Percentiles rank a stretch among this genome's conserved stretches.
Evolutionary conservation across 2,797 vertebrate genomes (phyloP).

Genomic region (Hephaestus fuliginosus): DNA sequence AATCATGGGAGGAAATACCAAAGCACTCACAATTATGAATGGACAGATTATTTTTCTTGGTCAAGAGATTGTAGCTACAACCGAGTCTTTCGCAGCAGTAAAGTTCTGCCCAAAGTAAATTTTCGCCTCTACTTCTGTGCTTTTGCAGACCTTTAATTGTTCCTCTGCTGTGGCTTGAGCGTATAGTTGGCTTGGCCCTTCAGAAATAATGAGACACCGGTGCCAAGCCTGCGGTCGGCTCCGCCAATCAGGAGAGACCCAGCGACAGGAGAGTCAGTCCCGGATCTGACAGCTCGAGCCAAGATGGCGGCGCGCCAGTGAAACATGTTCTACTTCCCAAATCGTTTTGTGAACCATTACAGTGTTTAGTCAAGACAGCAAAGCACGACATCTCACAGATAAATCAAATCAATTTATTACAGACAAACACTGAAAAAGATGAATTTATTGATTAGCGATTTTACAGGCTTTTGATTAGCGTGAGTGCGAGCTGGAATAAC

Average conservation of each 20-base stretch:
- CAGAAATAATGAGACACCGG: slow-evolving; percentile 59
- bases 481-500: slow-evolving; percentile 7
- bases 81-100: slow-evolving; percentile 9
- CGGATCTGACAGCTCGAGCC: slow-evolving; percentile 16
- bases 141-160: slow-evolving; percentile 53
- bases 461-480: slow-evolving; percentile 14
- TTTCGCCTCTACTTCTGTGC: slow-evolving; percentile 34
- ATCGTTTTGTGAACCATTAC: neutral
- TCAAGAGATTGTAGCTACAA: slow-evolving; percentile 24
- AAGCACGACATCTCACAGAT: slow-evolving; percentile 3
- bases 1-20: slow-evolving; percentile 33
- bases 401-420: slow-evolving; percentile 11
- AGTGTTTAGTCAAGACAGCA: slow-evolving; percentile 14
- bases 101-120: slow-evolving; percentile 44
- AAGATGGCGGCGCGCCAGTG: slow-evolving; percentile 20
- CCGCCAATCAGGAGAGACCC: slow-evolving; percentile 42
- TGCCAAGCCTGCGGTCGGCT: slow-evolving; percentile 49
- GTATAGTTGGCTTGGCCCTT: slow-evolving; percentile 16
- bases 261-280: slow-evolving; percentile 22
- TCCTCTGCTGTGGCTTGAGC: slow-evolving; percentile 33
- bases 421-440: slow-evolving; percentile 20
- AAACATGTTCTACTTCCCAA: slow-evolving; percentile 19
- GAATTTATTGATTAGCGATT: slow-evolving; percentile 32
- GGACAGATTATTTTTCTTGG: slow-evolving; percentile 50
- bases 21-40: slow-evolving; percentile 18